Conservation (phyloP, 2,797 vertebrate genomes). For the Xenentodon cancila region DNA sequence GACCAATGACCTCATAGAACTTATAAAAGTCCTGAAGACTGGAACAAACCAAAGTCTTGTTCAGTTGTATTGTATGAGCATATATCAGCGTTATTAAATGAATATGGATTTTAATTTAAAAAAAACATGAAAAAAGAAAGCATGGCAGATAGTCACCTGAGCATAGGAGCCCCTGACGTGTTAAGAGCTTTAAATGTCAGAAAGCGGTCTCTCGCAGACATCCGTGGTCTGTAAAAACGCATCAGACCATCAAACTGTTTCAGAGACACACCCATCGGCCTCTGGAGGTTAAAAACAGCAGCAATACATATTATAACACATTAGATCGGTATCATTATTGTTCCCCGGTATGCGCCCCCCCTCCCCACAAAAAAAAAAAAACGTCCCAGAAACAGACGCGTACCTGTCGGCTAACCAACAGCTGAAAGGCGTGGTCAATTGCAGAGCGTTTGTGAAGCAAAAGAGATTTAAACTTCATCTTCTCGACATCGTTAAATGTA, state of each 20-base stretch:
- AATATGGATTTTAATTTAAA: neutral
- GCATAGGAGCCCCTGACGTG: conserved; percentile 84
- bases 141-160: conserved; percentile 81
- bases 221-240: conserved; percentile 93
- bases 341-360: too few species aligned
- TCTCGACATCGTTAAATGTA: conserved; percentile 96
- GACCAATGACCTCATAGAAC: conserved; percentile 94
- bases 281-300: conserved; percentile 75
- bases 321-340: neutral
- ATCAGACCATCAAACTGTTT: conserved; percentile 96
- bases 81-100: neutral
- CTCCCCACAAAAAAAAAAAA: neutral
- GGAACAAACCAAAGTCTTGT: conserved; percentile 40
- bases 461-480: conserved; percentile 97
- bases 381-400: neutral
- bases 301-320: neutral
- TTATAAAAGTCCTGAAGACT: conserved; percentile 95
- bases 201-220: conserved; percentile 91
- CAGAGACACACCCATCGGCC: conserved; percentile 89
- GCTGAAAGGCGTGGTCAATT: conserved; percentile 90
- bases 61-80: conserved; percentile 2
- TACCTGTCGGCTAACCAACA: conserved; percentile 93
- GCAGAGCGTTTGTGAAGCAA: conserved; percentile 95
- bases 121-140: neutral
- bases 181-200: conserved; percentile 95